Evolutionary conservation across 2,888 invertebrate genomes (phyloP).

Genomic region (Calliopum simillimum): DNA sequence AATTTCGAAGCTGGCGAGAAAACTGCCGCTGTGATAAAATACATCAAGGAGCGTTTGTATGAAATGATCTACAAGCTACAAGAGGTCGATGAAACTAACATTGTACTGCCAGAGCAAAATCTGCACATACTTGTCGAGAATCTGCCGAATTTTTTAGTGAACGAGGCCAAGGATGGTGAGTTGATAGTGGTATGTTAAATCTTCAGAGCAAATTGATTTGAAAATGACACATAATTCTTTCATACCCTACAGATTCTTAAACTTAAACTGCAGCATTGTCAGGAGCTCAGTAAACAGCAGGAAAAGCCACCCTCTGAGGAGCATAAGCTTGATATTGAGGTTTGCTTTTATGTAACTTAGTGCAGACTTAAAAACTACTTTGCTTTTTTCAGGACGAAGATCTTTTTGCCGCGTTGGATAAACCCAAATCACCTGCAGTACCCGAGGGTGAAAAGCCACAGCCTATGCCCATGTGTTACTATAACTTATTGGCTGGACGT

Average conservation of each 20-base stretch:
- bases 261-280: slow-evolving; percentile 60
- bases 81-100: slow-evolving; percentile 64
- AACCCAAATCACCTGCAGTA: slow-evolving; percentile 57
- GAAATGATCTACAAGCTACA: slow-evolving; percentile 67
- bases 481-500: slow-evolving; percentile 64
- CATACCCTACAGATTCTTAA: slow-evolving; percentile 57
- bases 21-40: slow-evolving; percentile 59
- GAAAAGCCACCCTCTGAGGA: slow-evolving; percentile 51
- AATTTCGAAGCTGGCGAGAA: slow-evolving; percentile 64
- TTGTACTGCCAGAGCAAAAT: slow-evolving; percentile 54
- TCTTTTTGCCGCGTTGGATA: slow-evolving; percentile 52
- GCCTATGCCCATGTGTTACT: slow-evolving; percentile 66
- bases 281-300: slow-evolving; percentile 55
- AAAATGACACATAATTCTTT: neutral
- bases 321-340: slow-evolving; percentile 56
- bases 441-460: slow-evolving; percentile 63
- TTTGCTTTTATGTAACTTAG: slow-evolving; percentile 44
- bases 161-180: slow-evolving; percentile 60
- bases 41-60: slow-evolving; percentile 62
- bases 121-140: slow-evolving; percentile 55
- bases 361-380: neutral
- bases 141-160: slow-evolving; percentile 58
- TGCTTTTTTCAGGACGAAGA: slow-evolving; percentile 56
- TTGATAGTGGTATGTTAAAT: slow-evolving; percentile 57
- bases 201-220: neutral